phyloP scores from a whole-genome alignment of 2,797 vertebrate genomes.

The Halcyon leucocephala region DNA sequence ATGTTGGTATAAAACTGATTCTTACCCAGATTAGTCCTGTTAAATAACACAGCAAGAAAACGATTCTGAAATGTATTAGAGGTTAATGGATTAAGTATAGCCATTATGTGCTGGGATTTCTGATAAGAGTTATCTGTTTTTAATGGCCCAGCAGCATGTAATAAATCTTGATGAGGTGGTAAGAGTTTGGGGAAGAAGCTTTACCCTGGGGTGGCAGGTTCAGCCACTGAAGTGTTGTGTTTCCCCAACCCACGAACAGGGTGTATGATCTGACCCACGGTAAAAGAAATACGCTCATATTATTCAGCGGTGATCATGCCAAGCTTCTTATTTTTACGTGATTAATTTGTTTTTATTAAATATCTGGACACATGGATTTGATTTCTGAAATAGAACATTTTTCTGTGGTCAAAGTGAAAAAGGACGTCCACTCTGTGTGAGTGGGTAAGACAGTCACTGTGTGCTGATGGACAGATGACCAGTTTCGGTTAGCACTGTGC shows the following conservation, averaged over 20 bases:
- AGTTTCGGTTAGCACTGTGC: rapidly evolving
- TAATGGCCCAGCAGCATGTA: background rate
- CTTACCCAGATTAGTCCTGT: slow-evolving; percentile 4
- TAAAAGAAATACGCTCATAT: rapidly evolving
- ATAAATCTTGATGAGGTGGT: background rate
- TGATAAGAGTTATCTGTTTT: background rate
- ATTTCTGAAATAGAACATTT: background rate
- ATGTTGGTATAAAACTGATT: background rate
- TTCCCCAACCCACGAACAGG: background rate
- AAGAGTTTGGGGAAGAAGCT: background rate
- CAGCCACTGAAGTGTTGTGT: rapidly evolving
- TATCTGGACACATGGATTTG: background rate
- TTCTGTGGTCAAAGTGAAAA: background rate
- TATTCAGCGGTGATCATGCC: background rate
- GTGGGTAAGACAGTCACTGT: background rate
- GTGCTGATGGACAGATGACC: background rate
- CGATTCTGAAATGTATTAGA: background rate
- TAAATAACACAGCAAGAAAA: slow-evolving; percentile 13
- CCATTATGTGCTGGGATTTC: background rate
- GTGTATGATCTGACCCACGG: background rate
- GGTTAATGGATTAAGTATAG: background rate
- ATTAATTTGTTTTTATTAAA: background rate
- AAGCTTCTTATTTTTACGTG: background rate
- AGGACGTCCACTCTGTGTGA: background rate
- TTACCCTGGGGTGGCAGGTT: background rate